Evolutionary conservation across 2,113 vertebrate species (phyloP), one percentile per base, ranked within the genome.

Genomic region (Athene cunicularia): DNA sequence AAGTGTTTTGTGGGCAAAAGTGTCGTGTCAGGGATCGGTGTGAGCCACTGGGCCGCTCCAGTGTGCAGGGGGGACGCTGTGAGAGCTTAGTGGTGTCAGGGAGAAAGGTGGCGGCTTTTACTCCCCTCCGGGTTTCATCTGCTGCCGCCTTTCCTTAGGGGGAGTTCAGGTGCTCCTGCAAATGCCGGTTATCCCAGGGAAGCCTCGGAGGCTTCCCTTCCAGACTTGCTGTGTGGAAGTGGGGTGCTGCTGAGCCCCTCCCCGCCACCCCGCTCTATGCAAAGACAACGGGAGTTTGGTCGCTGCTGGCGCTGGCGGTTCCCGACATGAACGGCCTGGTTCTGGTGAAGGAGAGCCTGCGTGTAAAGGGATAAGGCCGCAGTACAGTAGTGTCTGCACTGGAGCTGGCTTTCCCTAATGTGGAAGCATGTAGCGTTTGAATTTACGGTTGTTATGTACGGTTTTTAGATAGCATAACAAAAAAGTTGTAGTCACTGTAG

Each of bases 201-300:
- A 28, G 22, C 53, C 56, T 9, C 6, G 66, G 11, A n/a, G 58
- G 43, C 55, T 73, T 58, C 5, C 0, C 32, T 12, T 27, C 6
- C 6, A 47, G 37, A 1, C 20, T 8, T 26, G 17, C 3, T 67
- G 28, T 35, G 18, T 47, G 32, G 83, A 14, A 6, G 1, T 3
- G 43, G 53, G 10, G 17, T 19, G 26, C 5, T 20, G 10, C 3
- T 37, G 2, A 16, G 2, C 2, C 10, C 9, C 9, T 45, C 7
- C 11, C 8, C 10, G 12, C 8, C 22, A 1, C 6, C 7, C 16
- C 26, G 0, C 14, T 4, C 12, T 17, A 0, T 7, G 0, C 5
- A 4, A 6, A 12, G 60, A 4, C 28, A 43, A 3, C 0, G 0
- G 2, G 37, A 17, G 53, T 49, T 18, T 15, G 32, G 52, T 24